Conservation (phyloP, 1,140 invertebrate genomes). For the Drosophila lini region DNA sequence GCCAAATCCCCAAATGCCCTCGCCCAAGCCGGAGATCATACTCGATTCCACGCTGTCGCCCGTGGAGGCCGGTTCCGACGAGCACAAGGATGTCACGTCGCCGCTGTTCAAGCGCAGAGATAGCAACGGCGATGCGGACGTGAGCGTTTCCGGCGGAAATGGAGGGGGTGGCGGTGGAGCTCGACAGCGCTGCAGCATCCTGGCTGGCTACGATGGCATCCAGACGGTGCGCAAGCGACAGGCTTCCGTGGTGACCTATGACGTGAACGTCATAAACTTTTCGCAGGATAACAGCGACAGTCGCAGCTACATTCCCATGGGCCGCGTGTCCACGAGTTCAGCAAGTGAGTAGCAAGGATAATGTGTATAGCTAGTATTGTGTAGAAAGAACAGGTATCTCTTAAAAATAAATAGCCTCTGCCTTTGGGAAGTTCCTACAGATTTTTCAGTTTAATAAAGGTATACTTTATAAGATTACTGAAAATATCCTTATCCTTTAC, state of each 20-base stretch:
- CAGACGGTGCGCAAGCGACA: conserved; percentile 79
- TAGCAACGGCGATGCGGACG: conserved; percentile 64
- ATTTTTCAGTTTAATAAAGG: neutral
- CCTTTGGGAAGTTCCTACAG: neutral
- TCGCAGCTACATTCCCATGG: conserved; percentile 83
- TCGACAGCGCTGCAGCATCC: conserved; percentile 69
- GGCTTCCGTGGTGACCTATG: conserved; percentile 83
- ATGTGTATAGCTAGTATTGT: conserved; percentile 1
- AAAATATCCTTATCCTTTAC: neutral
- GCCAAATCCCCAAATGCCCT: conserved; percentile 18
- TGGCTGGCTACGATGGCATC: conserved; percentile 74
- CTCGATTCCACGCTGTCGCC: conserved; percentile 83
- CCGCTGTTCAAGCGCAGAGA: conserved; percentile 76
- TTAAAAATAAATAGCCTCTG: neutral
- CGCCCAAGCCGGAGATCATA: conserved; percentile 83
- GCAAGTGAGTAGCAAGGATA: conserved; percentile 74
- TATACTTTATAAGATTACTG: neutral
- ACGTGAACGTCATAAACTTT: conserved; percentile 84
- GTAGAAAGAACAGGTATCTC: conserved; percentile 6
- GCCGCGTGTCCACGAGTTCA: conserved; percentile 83
- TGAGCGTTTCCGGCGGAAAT: conserved; percentile 55
- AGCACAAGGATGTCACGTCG: conserved; percentile 76
- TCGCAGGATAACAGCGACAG: conserved; percentile 80
- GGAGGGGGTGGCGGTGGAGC: conserved; percentile 4
- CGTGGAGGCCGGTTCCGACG: conserved; percentile 53